phyloP scores from a whole-genome alignment of 53 echinoderm and acorn worm genomes.

The Apostichopus leukothele region DNA sequence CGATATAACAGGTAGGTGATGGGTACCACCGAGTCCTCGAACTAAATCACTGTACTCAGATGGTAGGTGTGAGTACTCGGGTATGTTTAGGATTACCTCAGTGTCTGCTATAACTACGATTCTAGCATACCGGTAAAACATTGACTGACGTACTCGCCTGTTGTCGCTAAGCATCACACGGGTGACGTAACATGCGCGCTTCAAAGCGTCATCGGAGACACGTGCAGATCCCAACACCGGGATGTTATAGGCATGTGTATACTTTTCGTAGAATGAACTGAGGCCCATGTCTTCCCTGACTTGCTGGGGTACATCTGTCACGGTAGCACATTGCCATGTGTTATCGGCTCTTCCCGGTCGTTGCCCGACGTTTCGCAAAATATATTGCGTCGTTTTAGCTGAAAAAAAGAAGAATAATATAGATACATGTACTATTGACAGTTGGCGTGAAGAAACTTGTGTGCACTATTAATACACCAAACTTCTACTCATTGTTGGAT shows the following conservation, averaged over 20 bases:
- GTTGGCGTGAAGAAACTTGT: no score
- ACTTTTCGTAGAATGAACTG: slow-evolving; percentile 76
- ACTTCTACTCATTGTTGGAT: no score
- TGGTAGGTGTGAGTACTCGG: slow-evolving; percentile 72
- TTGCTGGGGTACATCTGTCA: slow-evolving; percentile 58
- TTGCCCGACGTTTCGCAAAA: slow-evolving; percentile 62
- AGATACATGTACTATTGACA: no score
- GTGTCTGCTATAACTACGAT: slow-evolving; percentile 61
- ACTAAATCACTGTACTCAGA: slow-evolving; percentile 41
- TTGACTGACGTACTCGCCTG: slow-evolving; percentile 66
- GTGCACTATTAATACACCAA: no score
- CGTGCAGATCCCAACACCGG: slow-evolving; percentile 74
- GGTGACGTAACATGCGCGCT: slow-evolving; percentile 84
- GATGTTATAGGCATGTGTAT: slow-evolving; percentile 87
- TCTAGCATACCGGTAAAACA: slow-evolving; percentile 62
- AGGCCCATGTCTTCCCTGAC: slow-evolving; percentile 73
- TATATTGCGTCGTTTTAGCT: slow-evolving; percentile 31
- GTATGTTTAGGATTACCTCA: slow-evolving; percentile 61
- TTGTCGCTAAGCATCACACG: slow-evolving; percentile 82
- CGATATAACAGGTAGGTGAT: slow-evolving; percentile 81
- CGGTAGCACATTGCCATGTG: slow-evolving; percentile 66
- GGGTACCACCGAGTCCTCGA: slow-evolving; percentile 76
- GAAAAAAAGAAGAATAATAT: not conserved
- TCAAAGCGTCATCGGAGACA: slow-evolving; percentile 73
- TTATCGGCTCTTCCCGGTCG: slow-evolving; percentile 67